These are phyloP conservation scores for Emydura subglobosa DNA, from an alignment of 2,113 vertebrate species.

Conservation along the genomic window DNA sequence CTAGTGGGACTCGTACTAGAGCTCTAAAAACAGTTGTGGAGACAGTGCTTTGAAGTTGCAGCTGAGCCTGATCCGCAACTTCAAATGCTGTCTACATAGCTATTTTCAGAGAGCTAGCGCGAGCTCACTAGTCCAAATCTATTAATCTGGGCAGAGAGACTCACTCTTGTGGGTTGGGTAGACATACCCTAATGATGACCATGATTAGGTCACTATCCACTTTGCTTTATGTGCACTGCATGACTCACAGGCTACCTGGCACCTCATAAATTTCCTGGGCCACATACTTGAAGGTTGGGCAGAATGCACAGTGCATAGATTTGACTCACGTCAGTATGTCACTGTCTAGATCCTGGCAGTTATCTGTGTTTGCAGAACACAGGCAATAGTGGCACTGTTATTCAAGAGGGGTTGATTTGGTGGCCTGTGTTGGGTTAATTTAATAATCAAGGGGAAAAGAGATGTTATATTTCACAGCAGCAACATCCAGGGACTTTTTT, in stretches of 20 bases:
- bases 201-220: neutral
- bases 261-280: fast-evolving
- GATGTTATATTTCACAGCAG: neutral
- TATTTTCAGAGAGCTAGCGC: neutral
- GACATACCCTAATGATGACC: neutral
- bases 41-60: neutral
- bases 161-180: neutral
- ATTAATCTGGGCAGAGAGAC: too few species aligned
- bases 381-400: neutral
- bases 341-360: neutral
- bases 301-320: neutral
- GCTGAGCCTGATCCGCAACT: too few species aligned
- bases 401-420: neutral
- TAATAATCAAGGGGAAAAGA: neutral
- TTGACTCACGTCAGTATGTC: neutral
- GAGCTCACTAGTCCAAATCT: too few species aligned
- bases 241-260: neutral
- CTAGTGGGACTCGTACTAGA: neutral
- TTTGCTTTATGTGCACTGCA: neutral
- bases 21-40: neutral
- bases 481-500: neutral
- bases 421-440: neutral
- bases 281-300: neutral
- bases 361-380: fast-evolving
- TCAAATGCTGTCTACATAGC: neutral